phyloP scores from a whole-genome alignment of 2,797 vertebrate genomes.

The Dendrocincla tyrannina region DNA sequence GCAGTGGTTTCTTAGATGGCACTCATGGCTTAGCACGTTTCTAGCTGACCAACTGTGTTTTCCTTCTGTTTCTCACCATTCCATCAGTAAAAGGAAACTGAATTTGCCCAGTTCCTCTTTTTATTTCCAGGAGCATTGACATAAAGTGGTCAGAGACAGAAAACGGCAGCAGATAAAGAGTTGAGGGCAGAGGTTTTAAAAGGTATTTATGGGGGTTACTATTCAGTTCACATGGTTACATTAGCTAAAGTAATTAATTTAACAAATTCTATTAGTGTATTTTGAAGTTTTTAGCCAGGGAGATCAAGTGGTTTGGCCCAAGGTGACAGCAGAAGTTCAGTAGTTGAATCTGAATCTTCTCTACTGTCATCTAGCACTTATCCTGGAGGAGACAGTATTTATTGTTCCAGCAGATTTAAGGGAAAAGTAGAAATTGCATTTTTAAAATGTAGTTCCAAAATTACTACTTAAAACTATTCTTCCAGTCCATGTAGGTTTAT shows the following conservation, averaged over 20 bases:
- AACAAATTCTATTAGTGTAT: background rate
- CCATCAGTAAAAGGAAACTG: background rate
- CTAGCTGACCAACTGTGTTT: background rate
- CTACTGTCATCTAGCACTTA: background rate
- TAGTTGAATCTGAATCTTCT: background rate
- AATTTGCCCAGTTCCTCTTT: background rate
- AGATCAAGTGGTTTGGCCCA: background rate
- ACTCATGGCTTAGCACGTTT: background rate
- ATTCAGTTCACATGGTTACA: background rate
- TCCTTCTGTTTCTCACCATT: background rate
- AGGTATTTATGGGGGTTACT: background rate
- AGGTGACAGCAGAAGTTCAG: background rate
- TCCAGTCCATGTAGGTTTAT: background rate
- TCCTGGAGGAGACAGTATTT: background rate
- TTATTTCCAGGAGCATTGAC: background rate
- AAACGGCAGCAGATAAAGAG: background rate
- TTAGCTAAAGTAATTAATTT: background rate
- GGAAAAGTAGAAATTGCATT: background rate
- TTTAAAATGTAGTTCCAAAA: background rate
- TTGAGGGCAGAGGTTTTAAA: background rate
- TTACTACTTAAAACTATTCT: background rate
- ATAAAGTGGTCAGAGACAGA: background rate
- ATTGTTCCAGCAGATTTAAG: background rate
- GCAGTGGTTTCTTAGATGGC: background rate
- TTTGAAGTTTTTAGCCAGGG: background rate